Evolutionary conservation across 2,797 vertebrate genomes (phyloP).

Genomic region (Peromyscus eremicus): DNA sequence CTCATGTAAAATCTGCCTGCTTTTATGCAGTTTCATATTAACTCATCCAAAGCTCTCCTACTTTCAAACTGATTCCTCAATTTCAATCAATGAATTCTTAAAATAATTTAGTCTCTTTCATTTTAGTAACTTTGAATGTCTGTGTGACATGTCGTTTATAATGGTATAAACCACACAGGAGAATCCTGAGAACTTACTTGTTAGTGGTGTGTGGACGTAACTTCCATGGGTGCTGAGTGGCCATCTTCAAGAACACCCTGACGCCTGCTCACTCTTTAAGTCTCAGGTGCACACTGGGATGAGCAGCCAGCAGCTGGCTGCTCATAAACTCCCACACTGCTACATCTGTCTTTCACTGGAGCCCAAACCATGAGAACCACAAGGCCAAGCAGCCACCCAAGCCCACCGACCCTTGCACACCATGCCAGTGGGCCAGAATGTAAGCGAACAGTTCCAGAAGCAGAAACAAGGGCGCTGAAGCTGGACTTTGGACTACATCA

Average conservation of each 20-base stretch:
- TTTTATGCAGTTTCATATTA: constrained; percentile 2
- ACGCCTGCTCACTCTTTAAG: neutral
- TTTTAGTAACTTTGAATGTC: neutral
- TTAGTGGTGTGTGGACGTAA: neutral
- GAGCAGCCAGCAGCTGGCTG: neutral
- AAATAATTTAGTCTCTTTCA: constrained; percentile 34
- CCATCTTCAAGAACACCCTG: neutral
- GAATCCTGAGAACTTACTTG: neutral
- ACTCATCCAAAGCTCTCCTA: constrained; percentile 29
- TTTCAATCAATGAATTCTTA: constrained; percentile 4
- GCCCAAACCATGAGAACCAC: constrained; percentile 5
- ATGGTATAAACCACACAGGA: neutral
- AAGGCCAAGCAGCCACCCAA: neutral
- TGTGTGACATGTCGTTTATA: constrained; percentile 7
- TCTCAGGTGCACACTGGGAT: neutral
- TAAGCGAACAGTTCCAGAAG: constrained; percentile 37
- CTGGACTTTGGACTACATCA: neutral
- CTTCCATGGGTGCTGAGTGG: neutral
- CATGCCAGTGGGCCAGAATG: neutral
- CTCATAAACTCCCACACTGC: neutral
- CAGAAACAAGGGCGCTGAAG: neutral
- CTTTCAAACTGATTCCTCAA: constrained; percentile 34
- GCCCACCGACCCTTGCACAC: neutral
- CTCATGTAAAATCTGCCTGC: neutral
- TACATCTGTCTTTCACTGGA: neutral